Percentiles rank a stretch among this genome's conserved stretches.
Conservation (phyloP, 2,888 invertebrate genomes). For the Lasioglossum marginatum region DNA sequence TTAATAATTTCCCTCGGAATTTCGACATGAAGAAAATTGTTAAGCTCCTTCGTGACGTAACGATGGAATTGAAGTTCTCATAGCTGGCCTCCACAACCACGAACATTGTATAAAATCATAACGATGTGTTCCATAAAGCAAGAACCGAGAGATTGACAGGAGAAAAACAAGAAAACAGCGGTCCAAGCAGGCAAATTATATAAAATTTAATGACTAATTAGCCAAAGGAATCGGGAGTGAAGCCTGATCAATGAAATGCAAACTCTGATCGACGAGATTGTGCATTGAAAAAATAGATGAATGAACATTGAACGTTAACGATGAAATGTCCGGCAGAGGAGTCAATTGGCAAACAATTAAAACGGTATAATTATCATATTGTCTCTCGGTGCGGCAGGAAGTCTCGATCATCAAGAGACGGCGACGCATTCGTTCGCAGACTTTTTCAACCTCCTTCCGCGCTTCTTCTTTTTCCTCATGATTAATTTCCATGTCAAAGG, state of each 20-base stretch:
- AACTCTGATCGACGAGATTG: background rate
- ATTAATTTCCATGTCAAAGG: slow-evolving; percentile 53
- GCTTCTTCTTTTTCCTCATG: slow-evolving; percentile 20
- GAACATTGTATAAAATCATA: background rate
- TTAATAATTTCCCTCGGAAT: background rate
- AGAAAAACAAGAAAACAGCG: background rate
- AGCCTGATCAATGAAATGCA: background rate
- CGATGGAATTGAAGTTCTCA: background rate
- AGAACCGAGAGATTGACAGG: no score
- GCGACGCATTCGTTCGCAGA: background rate
- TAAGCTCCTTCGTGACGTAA: background rate
- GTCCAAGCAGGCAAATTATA: no score
- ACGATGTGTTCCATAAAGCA: background rate
- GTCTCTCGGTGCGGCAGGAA: background rate
- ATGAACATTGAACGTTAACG: background rate
- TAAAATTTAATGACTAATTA: no score
- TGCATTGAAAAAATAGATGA: background rate
- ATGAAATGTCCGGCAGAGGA: background rate
- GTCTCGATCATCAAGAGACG: background rate
- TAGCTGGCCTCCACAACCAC: background rate
- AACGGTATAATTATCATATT: background rate
- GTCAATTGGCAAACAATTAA: background rate
- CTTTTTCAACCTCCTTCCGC: background rate
- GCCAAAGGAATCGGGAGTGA: background rate
- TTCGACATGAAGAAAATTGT: background rate